phyloP scores from a whole-genome alignment of 2,797 vertebrate genomes.

The Euthynnus affinis region DNA sequence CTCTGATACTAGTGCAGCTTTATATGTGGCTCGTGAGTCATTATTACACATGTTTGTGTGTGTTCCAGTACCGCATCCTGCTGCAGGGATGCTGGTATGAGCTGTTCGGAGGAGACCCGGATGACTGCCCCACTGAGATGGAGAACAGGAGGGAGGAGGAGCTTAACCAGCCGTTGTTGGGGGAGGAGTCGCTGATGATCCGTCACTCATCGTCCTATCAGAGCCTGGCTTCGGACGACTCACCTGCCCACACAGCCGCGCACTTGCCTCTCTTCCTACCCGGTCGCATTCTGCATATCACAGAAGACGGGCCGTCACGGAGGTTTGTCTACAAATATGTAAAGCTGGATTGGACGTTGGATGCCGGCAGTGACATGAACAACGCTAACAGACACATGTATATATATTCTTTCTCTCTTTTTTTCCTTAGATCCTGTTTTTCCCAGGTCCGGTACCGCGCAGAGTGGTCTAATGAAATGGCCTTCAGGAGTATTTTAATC shows the following conservation, averaged over 20 bases:
- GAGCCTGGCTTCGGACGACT: conserved; percentile 87
- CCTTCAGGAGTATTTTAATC: conserved; percentile 93
- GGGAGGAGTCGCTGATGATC: conserved; percentile 92
- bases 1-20: background rate
- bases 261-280: conserved; percentile 92
- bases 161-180: conserved; percentile 92
- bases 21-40: background rate
- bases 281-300: conserved; percentile 91
- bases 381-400: background rate
- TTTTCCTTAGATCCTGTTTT: conserved; percentile 87
- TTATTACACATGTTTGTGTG: background rate
- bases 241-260: conserved; percentile 83
- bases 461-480: conserved; percentile 88
- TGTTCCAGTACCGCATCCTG: conserved; percentile 93
- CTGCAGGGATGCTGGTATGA: conserved; percentile 95
- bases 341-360: background rate
- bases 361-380: too few species aligned
- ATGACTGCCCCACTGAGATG: conserved; percentile 92
- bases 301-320: conserved; percentile 88
- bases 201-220: conserved; percentile 89
- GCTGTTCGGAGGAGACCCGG: conserved; percentile 92
- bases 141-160: conserved; percentile 86
- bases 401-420: background rate
- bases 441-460: conserved; percentile 88
- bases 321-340: conserved; percentile 80